Base-by-base conservation (phyloP, 2,888 invertebrate genomes). In the Argyresthia albistria region DNA sequence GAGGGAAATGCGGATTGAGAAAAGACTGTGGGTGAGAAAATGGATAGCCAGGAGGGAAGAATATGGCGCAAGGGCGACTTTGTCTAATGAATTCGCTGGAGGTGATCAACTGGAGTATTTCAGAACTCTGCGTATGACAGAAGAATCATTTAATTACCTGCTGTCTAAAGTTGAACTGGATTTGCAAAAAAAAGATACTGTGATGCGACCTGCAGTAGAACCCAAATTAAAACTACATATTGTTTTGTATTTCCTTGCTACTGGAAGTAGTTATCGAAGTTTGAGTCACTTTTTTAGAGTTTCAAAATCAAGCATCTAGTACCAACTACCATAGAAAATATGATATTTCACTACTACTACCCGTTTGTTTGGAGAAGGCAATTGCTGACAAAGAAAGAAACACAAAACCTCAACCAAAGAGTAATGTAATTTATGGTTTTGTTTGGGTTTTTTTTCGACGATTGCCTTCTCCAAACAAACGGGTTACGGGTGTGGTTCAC, bases 81-180 rank as follows among this genome's bases (percentile, higher is more conserved):
- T 53, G 46, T 43, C 50, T 43, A 37, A 53, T 42, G 49, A 53
- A 50, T n/a, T 53, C n/a, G 46, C 46, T 46, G 35, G 11, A 50
- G 50, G 50, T 16, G 52, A 52, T 52, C 9, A 9, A 16, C 42
- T 39, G 15, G 43, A 51, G 37, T 51, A 45, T 43, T 43, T 14
- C 43, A 9, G 11, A 35, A 10, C 51, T 12, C 16, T 51, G 51
- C 43, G 51, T 14, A 43, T 51, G 43, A 35, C 51, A 35, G 51
- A 51, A 43, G 45, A 43, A 45, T 45, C 43, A 35, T 51, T 51
- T 35, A 36, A 51, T 47, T 39, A 25, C n/a, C 39, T 46, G 46
- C 35, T 52, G 37, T n/a, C 25, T 11, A 39, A 43, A 39, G 39
- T 52, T 14, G 39, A 15, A n/a, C 47, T 35, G 11, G 47, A 37